phyloP scores from a whole-genome alignment of 2,797 vertebrate species.

The Melanotaenia parkinsoni region DNA sequence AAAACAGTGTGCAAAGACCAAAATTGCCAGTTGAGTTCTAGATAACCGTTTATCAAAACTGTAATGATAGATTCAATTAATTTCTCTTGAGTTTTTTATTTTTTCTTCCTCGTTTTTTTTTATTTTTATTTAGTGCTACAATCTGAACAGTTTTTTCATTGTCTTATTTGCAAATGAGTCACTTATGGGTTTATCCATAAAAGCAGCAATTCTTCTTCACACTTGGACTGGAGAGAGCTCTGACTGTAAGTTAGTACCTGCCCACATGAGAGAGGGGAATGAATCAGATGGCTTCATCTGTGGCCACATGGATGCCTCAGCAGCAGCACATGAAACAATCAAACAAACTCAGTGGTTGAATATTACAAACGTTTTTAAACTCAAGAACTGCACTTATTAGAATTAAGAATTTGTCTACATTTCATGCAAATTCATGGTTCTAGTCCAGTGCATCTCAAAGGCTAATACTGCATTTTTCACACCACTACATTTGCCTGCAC shows the following conservation, averaged over 20 bases:
- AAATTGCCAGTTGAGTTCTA: not conserved
- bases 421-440: not conserved
- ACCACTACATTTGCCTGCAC: not conserved
- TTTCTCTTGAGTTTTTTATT: not conserved
- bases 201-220: conserved; percentile 30
- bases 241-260: conserved; percentile 45
- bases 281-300: conserved; percentile 45
- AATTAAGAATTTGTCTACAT: not conserved
- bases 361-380: too few relatives aligned
- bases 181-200: conserved; percentile 12
- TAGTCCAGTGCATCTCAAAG: not conserved
- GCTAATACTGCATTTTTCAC: not conserved
- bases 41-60: not conserved
- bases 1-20: not conserved
- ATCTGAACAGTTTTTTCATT: not conserved
- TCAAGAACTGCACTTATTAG: not conserved
- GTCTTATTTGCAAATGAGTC: conserved; percentile 30
- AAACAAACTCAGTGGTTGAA: not conserved
- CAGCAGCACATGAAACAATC: conserved; percentile 26
- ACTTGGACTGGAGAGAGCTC: conserved; percentile 27
- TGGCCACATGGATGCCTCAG: conserved; percentile 31
- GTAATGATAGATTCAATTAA: not conserved
- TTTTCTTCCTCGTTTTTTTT: not conserved
- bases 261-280: conserved; percentile 46
- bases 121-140: not conserved